phyloP scores from a whole-genome alignment of 2,888 invertebrate genomes.

The Allygus modestus region DNA sequence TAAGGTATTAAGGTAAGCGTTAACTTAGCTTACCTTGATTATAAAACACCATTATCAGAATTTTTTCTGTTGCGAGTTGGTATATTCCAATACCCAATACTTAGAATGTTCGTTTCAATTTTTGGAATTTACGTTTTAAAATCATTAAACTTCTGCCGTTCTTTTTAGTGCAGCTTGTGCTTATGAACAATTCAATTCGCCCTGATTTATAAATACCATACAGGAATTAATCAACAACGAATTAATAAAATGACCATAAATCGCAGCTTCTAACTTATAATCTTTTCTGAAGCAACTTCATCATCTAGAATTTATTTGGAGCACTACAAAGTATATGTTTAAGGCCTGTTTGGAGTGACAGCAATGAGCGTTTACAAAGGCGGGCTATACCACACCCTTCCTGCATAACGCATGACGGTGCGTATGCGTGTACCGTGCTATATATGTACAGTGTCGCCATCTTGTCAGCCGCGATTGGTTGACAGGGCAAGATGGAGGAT shows the following conservation, averaged over 20 bases:
- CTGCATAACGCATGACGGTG: slow-evolving; percentile 8
- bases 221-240: not conserved
- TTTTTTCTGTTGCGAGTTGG: no score
- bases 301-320: not conserved
- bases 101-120: no score
- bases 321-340: slow-evolving; percentile 12
- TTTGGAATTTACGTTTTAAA: no score
- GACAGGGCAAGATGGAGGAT: slow-evolving; percentile 17
- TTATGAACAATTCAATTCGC: no score
- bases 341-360: not conserved
- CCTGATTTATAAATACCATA: no score
- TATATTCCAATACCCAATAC: no score
- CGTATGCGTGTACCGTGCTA: not conserved
- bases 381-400: not conserved
- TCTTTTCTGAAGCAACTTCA: not conserved
- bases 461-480: slow-evolving; percentile 11
- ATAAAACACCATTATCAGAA: no score
- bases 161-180: no score
- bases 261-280: not conserved
- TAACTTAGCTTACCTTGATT: no score
- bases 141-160: no score
- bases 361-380: not conserved
- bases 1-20: no score
- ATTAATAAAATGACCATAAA: not conserved
- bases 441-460: slow-evolving; percentile 37